Percentiles rank a stretch among this genome's conserved stretches.
Evolutionary conservation across 35 echinoderm and acorn worm species (phyloP).

Genomic region (Patiria miniata): DNA sequence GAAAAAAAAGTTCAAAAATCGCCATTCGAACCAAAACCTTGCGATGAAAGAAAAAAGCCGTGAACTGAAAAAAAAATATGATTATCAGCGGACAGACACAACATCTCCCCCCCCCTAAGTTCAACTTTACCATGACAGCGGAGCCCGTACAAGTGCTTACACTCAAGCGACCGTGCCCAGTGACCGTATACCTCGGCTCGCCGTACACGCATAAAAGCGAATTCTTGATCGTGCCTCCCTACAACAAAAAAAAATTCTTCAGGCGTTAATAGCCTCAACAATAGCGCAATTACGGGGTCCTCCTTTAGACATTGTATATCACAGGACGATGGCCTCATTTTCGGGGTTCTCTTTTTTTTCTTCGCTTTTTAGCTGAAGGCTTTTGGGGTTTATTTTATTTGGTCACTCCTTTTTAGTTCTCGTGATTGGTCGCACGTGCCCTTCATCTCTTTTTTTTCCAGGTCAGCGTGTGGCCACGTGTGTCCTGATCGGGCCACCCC

Average conservation of each 20-base stretch:
- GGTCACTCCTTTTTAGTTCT: not conserved
- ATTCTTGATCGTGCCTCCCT: slow-evolving; percentile 5
- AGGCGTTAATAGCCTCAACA: not conserved
- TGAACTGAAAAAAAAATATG: too few relatives aligned
- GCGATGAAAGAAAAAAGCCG: too few relatives aligned
- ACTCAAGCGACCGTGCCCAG: not conserved
- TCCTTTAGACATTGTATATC: not conserved
- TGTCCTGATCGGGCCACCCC: too few relatives aligned
- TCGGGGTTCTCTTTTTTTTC: not conserved
- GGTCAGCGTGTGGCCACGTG: not conserved
- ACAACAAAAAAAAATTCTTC: not conserved
- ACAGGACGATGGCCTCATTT: not conserved
- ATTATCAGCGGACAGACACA: too few relatives aligned
- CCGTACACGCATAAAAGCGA: not conserved
- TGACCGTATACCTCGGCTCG: slow-evolving; percentile 4
- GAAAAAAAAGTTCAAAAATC: too few relatives aligned
- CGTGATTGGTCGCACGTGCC: slow-evolving; percentile 11
- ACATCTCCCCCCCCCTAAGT: too few relatives aligned
- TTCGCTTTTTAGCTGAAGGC: not conserved
- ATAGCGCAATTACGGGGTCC: not conserved
- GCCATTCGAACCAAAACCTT: too few relatives aligned
- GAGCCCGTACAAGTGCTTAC: not conserved
- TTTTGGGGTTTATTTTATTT: not conserved
- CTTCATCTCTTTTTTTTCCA: slow-evolving; percentile 10
- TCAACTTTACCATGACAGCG: not conserved